Evolutionary conservation across 2,888 invertebrate genomes (phyloP), one percentile per base, ranked within the genome.

Genomic region (Morinoia aosen): DNA sequence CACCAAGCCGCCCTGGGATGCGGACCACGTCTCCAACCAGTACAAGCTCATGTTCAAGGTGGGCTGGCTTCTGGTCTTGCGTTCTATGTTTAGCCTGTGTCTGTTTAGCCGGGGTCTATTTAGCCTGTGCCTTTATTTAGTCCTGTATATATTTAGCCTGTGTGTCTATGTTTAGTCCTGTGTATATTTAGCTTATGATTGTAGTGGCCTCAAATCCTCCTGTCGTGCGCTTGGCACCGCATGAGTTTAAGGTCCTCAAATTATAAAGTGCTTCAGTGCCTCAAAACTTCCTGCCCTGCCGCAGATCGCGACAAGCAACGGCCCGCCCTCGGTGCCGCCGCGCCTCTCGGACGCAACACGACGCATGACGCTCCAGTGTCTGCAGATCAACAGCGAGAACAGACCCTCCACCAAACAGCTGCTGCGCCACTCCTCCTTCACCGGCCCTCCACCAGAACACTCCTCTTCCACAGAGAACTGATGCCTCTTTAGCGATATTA

Each of bases 1-100:
- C 16, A 97, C 97, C n/a, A 97, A 97, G 96, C 97, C 97, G 12
- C 97, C 97, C 0, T 97, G 97, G 97, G 97, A 97, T 96, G 97
- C 97, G 19, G 97, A 97, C 95, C 97, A 97, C 95, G 97, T 97
- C 94, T 97, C 97, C 58, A 97, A 97, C 97, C 97, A 97, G 96
- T 97, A 97, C 64, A 97, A 97, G 61, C 97, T 97, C 33, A 97
- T 97, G 96, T 97, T 97, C 97, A 97, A 97, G 97, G 97, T 97
- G 97, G 96, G 97, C 95, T 58, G 12, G 33, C 64, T 64, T 33
- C 19, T 33, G 64, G 91, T 40, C 16, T 1, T 91, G 19, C 19
- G 48, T 33, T 3, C 39, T n/a, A 91, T 7, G 7, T 91, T 19
- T 91, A 91, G 16, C 3, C 16, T 33, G 19, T 91, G 19, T 33